These are phyloP conservation scores for Uloborus plumipes DNA, from an alignment of 2,888 invertebrate species.

Conservation along the genomic window DNA sequence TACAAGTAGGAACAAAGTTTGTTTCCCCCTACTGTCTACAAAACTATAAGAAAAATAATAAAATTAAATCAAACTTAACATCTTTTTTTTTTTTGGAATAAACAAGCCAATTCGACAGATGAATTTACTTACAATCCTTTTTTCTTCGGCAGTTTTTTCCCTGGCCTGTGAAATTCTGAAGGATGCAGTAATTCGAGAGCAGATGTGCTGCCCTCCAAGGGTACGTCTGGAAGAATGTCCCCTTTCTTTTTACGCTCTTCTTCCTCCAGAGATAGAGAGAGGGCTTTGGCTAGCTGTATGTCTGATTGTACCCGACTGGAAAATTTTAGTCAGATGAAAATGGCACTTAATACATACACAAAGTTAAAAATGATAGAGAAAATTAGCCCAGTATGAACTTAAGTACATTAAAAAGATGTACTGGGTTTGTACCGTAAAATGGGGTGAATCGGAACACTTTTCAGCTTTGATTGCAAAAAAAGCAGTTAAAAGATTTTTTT, in stretches of 20 bases:
- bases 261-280: conserved; percentile 40
- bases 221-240: too few species aligned
- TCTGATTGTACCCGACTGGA: conserved; percentile 41
- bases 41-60: background rate
- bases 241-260: too few species aligned
- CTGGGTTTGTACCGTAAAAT: too few species aligned
- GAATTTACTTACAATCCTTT: conserved; percentile 10
- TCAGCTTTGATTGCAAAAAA: too few species aligned
- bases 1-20: too few species aligned
- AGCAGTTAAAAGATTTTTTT: too few species aligned
- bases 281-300: conserved; percentile 54
- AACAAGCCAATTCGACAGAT: background rate
- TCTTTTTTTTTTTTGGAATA: background rate
- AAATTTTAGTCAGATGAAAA: background rate
- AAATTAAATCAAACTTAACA: background rate
- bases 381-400: too few species aligned
- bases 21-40: too few species aligned
- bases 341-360: background rate
- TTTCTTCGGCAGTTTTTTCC: conserved; percentile 13
- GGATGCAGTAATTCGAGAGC: background rate
- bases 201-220: too few species aligned
- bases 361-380: background rate
- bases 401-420: too few species aligned
- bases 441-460: too few species aligned
- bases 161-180: conserved; percentile 38